Evolutionary conservation across 2,888 invertebrate genomes (phyloP), one percentile per base, ranked within the genome.

Genomic region (Eupithecia insigniata): DNA sequence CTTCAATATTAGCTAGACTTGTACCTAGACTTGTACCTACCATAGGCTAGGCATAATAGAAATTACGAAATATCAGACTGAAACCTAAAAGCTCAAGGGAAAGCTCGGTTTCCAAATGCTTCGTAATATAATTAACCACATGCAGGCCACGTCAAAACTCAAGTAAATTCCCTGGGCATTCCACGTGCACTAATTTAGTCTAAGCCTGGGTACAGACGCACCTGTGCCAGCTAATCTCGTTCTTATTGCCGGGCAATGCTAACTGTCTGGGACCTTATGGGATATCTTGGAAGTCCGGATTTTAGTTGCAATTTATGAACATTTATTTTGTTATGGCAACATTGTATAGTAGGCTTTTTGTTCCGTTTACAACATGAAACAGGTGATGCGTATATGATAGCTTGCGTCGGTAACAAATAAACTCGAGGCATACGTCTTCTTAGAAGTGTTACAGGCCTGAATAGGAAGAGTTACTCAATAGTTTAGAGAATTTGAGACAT

Each of bases 221-320:
- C 86, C 87, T 87, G 85, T 76, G 82, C 74, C 67, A 66, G 72
- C 79, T 84, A 83, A 85, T 84, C 80, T 83, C 76, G 71, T 78
- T 76, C 78, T 82, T 80, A 83, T 77, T 76, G 71, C 72, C 72
- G 70, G 69, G 71, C 77, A 74, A 77, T 81, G 81, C 77, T 75
- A 75, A 77, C 70, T 75, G 75, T 61, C 69, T 70, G 73, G 62
- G 28, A 71, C 74, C 71, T 69, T 74, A 62, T 71, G 74, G 70
- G 58, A 69, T 74, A 74, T 66, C 71, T 74, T 74, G 72, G 60
- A 43, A 66, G 60, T 67, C 32, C 18, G 64, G 72, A 43, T 66
- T 46, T 55, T 43, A 70, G 55, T 58, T 65, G 58, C 58, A 26
- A 64, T 39, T 64, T 64, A 64, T 36, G 64, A 36, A 62, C 62